Percentiles rank a stretch among this genome's conserved stretches.
Conservation (phyloP, 2,113 vertebrate species). For the Platanista minor region DNA sequence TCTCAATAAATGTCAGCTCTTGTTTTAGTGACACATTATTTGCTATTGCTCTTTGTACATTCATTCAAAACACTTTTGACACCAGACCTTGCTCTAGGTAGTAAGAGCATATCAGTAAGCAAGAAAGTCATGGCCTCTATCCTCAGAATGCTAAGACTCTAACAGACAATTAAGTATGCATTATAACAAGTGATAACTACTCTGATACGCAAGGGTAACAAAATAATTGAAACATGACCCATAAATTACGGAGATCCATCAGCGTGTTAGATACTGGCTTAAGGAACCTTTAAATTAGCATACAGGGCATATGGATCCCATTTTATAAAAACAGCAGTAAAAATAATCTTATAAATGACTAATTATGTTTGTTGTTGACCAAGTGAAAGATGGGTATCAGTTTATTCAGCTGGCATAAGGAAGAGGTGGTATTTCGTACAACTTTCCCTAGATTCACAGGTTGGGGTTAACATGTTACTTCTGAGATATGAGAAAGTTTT, state of each 20-base stretch:
- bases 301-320: background rate
- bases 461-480: background rate
- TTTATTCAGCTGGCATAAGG: background rate
- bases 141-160: background rate
- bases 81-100: background rate
- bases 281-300: background rate
- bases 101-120: background rate
- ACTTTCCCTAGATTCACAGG: background rate
- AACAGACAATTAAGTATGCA: background rate
- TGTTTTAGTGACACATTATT: background rate
- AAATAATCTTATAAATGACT: background rate
- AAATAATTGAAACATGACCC: background rate
- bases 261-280: background rate
- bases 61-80: background rate
- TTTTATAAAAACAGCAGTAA: background rate
- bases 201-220: background rate
- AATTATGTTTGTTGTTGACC: background rate
- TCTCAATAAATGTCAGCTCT: background rate
- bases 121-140: background rate
- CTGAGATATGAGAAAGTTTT: background rate
- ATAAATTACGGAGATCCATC: background rate
- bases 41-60: background rate
- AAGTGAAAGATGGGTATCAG: background rate
- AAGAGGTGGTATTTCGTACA: background rate
- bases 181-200: background rate